Evolutionary conservation across 1,140 invertebrate species (phyloP), one percentile per base, ranked within the genome.

Genomic region (Octopus bimaculoides): DNA sequence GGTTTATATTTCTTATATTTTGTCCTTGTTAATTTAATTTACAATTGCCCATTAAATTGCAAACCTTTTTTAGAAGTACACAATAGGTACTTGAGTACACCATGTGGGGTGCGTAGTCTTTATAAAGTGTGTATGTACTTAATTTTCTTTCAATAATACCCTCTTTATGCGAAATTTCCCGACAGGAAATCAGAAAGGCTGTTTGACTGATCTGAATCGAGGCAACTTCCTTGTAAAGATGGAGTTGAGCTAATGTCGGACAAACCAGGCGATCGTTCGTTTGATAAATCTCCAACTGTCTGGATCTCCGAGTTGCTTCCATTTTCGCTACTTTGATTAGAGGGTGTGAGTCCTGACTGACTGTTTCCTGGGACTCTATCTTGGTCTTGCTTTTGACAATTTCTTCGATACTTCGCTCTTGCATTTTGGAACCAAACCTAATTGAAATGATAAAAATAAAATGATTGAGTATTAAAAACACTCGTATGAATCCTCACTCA

Each of bases 391-490:
- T 96, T 96, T 86, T 96, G 92, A 90, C 96, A 94, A 93, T 97
- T 96, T 82, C 97, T 93, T 85, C 97, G 93, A 95, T 96, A 98
- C 92, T 99, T 99, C 84, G 97, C 97, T 77, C 97, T 92, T 52
- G 96, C 96, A 90, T 99, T 99, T 92, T 99, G 97, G 92, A 99
- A 99, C 97, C 97, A 99, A 77, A 99, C 97, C 97, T 99, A 93
- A 41, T 41, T 41, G 26, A 41, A 41, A 41, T 41, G 26, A 41
- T 41, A 41, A 41, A 41, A 41, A 41, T 41, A 41, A 41, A 41
- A 41, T 41, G 26, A 41, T 41, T 41, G 26, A 41, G 26, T 41
- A 41, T 41, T 41, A 41, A 41, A 41, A 41, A 41, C 26, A 41
- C 26, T 41, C 26, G 3, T 41, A 41, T 41, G 26, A 41, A 41